A percentile compares a stretch with the other conserved stretches of the same genome.
These are phyloP conservation scores for Prorops nasuta DNA, from an alignment of 1,140 invertebrate species.

Conservation along the genomic window DNA sequence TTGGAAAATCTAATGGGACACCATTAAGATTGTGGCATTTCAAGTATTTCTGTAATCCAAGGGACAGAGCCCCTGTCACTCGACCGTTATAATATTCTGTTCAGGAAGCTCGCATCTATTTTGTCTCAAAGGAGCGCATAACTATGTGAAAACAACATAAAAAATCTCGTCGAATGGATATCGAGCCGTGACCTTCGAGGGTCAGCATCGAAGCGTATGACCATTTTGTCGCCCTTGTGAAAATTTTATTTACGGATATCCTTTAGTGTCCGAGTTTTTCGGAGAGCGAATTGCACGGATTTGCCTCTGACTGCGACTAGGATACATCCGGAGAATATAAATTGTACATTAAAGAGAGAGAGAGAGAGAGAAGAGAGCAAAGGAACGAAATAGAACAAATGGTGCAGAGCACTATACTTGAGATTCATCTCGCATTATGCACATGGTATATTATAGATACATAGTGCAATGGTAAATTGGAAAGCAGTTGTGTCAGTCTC, in stretches of 20 bases:
- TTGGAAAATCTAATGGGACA: constrained; percentile 26
- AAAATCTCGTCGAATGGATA: constrained; percentile 34
- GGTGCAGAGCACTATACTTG: no score
- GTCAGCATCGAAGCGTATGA: constrained; percentile 50
- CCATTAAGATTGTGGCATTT: constrained; percentile 26
- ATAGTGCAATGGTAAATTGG: no score
- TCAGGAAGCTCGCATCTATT: constrained; percentile 34
- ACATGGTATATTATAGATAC: no score
- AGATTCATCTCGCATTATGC: no score
- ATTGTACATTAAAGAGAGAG: no score
- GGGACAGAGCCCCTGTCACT: constrained; percentile 16
- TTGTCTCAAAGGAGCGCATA: constrained; percentile 33
- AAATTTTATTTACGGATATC: constrained; percentile 51
- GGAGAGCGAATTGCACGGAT: no score
- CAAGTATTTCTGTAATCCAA: constrained; percentile 20
- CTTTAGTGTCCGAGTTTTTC: constrained; percentile 21
- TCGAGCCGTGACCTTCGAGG: constrained; percentile 39
- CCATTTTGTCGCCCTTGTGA: constrained; percentile 43
- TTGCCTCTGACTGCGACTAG: no score
- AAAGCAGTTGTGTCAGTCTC: no score
- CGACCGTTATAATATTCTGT: constrained; percentile 50
- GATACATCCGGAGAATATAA: no score
- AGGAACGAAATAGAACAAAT: constrained; percentile 8
- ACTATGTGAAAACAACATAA: constrained; percentile 45
- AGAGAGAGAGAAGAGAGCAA: constrained; percentile 14